Base-by-base conservation (phyloP, 2,113 vertebrate genomes). In the Pavo muticus region DNA sequence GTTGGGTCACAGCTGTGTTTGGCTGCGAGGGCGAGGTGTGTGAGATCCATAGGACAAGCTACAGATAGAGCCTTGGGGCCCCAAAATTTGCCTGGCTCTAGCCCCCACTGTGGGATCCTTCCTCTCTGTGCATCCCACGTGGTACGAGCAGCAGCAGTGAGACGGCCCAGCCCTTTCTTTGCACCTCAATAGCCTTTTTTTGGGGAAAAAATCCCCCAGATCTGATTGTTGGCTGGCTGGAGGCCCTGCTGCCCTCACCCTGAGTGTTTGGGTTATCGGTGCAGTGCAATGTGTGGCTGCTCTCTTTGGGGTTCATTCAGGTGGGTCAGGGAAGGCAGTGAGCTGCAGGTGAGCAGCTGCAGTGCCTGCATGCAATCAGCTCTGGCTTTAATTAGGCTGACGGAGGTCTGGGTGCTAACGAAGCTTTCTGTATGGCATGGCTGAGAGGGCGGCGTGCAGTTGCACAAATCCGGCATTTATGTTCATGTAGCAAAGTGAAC, bases 401-500 rank as follows among this genome's bases (percentile, higher is more conserved):
- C 10, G 9, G n/a, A 42, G 29, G 25, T 88, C 39, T 47, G 83
- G 75, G 69, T 32, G 42, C 32, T 44, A 23, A 11, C 14, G 3
- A 1, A 7, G 2, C 59, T 57, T 69, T 23, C 37, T 11, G n/a
- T 1, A 7, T 42, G 4, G 16, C 1, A 3, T 0, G 25, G 59
- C 32, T 11, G 75, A 32, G 47, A 32, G 74, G 14, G 56, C 0
- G 25, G 39, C 0, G 3, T 2, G 6, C 1, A 0, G 56, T 48
- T 12, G 83, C 88, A 32, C 61, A 48, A 64, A 47, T 23, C 19
- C 3, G 39, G 32, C 6, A 3, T 11, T 84, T 42, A 45, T 21
- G 54, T 61, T 25, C 70, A 20, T 19, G 23, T 32, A 73, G 37
- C 90, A 37, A 84, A 93, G 57, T 1, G 3, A 95, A 68, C 24